Evolutionary conservation across 1,140 invertebrate species (phyloP).

Genomic region (Bilobella aurantiaca): DNA sequence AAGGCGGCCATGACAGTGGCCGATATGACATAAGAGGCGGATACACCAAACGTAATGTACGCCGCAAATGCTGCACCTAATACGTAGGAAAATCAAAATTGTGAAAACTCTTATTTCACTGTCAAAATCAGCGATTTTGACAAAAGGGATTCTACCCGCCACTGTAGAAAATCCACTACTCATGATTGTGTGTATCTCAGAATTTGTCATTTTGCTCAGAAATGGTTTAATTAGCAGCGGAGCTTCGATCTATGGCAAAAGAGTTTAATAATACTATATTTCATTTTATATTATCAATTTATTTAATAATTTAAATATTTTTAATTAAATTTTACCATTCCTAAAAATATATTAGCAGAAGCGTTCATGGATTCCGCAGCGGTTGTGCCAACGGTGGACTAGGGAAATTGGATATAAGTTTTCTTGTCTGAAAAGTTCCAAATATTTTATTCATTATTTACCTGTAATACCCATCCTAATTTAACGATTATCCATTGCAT

Average conservation of each 20-base stretch:
- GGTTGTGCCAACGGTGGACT: constrained; percentile 63
- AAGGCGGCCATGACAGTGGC: constrained; percentile 69
- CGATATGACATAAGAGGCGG: constrained; percentile 67
- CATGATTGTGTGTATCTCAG: constrained; percentile 87
- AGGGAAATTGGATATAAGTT: neutral
- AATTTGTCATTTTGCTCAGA: constrained; percentile 66
- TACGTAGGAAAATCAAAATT: constrained; percentile 1
- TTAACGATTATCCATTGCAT: constrained; percentile 80
- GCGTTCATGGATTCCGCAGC: constrained; percentile 83
- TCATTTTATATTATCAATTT: constrained; percentile 12
- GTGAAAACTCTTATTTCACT: neutral
- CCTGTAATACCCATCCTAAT: constrained; percentile 63
- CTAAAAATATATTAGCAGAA: constrained; percentile 45
- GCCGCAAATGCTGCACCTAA: constrained; percentile 81
- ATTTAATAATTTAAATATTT: constrained; percentile 6
- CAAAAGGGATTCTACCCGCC: constrained; percentile 51
- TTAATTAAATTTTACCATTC: constrained; percentile 15
- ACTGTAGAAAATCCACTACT: constrained; percentile 88
- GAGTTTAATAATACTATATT: constrained; percentile 1
- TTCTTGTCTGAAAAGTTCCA: constrained; percentile 23
- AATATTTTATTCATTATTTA: constrained; percentile 14
- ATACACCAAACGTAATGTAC: constrained; percentile 81
- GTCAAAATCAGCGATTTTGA: neutral
- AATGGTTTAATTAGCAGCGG: constrained; percentile 80
- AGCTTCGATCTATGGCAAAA: constrained; percentile 64